Conservation (phyloP, 2,888 invertebrate species). For the Caenorhabditis angaria region DNA sequence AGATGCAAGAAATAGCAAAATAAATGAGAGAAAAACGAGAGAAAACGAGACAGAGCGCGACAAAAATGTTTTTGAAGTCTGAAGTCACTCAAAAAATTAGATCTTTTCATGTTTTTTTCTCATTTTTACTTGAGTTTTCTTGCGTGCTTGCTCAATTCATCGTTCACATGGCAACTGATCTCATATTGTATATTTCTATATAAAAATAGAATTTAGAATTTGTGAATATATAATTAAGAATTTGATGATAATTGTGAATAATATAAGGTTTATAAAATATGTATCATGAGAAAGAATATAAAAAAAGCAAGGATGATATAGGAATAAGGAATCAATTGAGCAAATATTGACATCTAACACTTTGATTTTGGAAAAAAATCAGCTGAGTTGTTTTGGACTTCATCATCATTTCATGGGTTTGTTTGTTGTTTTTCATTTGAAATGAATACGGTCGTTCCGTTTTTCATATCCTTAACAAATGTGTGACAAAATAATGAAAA, state of each 20-base stretch:
- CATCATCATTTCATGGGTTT: neutral
- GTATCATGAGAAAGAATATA: neutral
- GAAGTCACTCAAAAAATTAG: constrained; percentile 4
- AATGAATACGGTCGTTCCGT: too few species aligned
- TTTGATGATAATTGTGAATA: too few species aligned
- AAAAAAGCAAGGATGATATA: neutral
- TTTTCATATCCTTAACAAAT: too few species aligned
- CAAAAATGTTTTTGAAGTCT: neutral
- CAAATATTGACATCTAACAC: neutral
- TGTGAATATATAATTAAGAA: neutral
- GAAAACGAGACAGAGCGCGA: constrained; percentile 32
- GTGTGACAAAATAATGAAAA: too few species aligned
- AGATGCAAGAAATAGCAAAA: constrained; percentile 17
- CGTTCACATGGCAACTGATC: neutral
- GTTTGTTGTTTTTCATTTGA: too few species aligned
- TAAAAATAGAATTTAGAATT: neutral
- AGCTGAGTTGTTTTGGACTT: neutral
- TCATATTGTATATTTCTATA: neutral
- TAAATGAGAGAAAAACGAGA: neutral
- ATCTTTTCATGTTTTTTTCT: neutral
- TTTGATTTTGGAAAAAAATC: neutral
- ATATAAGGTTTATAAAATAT: neutral
- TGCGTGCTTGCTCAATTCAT: too few species aligned
- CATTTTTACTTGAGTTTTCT: neutral
- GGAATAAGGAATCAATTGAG: neutral